Evolutionary conservation across 2,113 vertebrate species (phyloP), one percentile per base, ranked within the genome.

Genomic region (Phalacrocorax pelagicus): DNA sequence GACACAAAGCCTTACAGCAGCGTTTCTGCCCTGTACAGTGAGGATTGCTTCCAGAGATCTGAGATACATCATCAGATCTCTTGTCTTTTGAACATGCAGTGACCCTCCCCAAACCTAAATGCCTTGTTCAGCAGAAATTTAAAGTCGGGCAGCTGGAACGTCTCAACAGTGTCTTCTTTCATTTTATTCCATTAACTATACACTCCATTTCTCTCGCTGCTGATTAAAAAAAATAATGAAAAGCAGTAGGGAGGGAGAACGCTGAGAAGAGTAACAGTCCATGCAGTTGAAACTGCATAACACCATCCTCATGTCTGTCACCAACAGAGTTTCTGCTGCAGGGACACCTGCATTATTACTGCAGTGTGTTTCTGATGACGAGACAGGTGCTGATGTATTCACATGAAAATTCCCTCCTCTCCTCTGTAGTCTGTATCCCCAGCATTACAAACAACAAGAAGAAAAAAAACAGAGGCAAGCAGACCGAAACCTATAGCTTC

Each of bases 271-370:
- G 54, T 22, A 61, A 54, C 71, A 30, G 71, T 24, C 73, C 38
- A 8, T 47, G 70, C 59, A 81, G 86, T 95, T 95, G 87, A 84
- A 95, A 62, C 11, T 77, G 92, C 89, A 44, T 23, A 77, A 75
- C 70, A 81, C 10, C 4, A 5, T 63, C 75, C 90, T 63, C 87
- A 46, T 2, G 62, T 42, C 88, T 66, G 94, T 92, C 85, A 87
- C 8, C 58, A 38, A 46, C 69, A 5, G 61, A 80, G 58, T 7
- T 82, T 55, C 59, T 96, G 90, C 95, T 92, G 92, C 94, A 96
- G 87, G 70, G 92, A 70, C 80, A 97, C 86, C 89, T 95, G 92
- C 94, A 97, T 92, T 93, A 72, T 40, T 90, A 96, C 91, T 95
- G 95, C 92, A 95, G 67, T 86, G 59, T 93, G n/a, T 23, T 88